Evolutionary conservation across 2,797 vertebrate species (phyloP).

Genomic region (Salarias fasciatus): DNA sequence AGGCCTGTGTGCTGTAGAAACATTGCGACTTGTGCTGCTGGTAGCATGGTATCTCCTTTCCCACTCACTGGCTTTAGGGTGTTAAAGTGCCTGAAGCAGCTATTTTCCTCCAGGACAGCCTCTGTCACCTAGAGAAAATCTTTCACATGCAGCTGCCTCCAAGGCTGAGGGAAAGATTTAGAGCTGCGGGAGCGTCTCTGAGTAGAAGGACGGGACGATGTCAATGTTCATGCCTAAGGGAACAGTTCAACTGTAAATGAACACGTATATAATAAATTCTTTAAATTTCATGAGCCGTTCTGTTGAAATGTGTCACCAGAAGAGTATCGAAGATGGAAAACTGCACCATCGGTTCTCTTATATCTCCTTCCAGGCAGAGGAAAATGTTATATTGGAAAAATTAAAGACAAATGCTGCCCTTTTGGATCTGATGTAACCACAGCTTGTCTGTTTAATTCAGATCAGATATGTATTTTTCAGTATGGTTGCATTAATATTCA

Average conservation of each 20-base stretch:
- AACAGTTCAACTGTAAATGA: slow-evolving; percentile 10
- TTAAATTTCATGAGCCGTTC: neutral
- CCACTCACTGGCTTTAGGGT: slow-evolving; percentile 42
- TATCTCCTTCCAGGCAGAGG: no score
- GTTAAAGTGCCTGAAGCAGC: slow-evolving; percentile 75
- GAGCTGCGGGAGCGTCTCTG: neutral
- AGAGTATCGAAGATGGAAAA: no score
- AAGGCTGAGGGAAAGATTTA: slow-evolving; percentile 36
- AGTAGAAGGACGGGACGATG: slow-evolving; percentile 8
- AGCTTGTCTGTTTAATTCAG: no score
- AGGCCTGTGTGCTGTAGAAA: slow-evolving; percentile 18
- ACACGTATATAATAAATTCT: no score
- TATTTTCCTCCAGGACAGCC: slow-evolving; percentile 41
- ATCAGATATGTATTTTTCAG: no score
- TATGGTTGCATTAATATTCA: slow-evolving; percentile 1
- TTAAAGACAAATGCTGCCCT: no score
- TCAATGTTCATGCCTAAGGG: slow-evolving; percentile 30
- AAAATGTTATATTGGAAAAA: no score
- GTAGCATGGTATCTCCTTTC: slow-evolving; percentile 26
- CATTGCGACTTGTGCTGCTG: slow-evolving; percentile 41
- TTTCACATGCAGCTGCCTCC: slow-evolving; percentile 24
- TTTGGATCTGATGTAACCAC: no score
- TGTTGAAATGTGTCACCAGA: neutral
- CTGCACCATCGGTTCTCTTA: no score
- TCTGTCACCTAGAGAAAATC: slow-evolving; percentile 26